A percentile compares a stretch with the other conserved stretches of the same genome.
These are phyloP conservation scores for Ophthalmotilapia sp. DNA, from an alignment of 2,113 vertebrate genomes.

Conservation along the genomic window DNA sequence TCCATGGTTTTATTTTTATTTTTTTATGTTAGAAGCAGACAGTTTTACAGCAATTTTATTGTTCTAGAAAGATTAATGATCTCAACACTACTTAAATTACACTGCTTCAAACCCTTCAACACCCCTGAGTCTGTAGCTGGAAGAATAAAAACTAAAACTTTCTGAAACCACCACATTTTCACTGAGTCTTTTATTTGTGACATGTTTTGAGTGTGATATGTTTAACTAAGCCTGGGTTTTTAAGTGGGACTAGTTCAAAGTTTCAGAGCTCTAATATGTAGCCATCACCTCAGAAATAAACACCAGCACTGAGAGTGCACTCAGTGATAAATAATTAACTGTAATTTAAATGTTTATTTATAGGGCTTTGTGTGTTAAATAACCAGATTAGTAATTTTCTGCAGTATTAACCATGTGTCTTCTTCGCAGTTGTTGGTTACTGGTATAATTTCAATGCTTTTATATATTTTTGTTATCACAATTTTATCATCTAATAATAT, in stretches of 20 bases:
- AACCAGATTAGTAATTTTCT: neutral
- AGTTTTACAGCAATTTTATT: neutral
- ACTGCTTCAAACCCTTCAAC: neutral
- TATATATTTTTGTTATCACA: neutral
- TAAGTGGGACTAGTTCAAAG: neutral
- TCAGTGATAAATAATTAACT: neutral
- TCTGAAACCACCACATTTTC: neutral
- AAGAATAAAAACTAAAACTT: neutral
- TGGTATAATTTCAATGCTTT: neutral
- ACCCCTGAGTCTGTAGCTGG: neutral
- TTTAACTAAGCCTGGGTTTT: neutral
- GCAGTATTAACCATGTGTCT: neutral
- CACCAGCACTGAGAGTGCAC: neutral
- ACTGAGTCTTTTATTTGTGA: neutral
- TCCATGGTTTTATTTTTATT: neutral
- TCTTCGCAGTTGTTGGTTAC: neutral
- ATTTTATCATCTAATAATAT: neutral
- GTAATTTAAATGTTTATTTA: neutral
- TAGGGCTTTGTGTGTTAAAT: neutral
- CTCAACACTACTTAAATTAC: neutral
- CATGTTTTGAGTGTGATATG: neutral
- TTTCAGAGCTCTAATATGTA: neutral
- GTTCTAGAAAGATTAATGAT: neutral
- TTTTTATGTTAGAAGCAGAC: neutral
- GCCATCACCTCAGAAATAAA: neutral